Base-by-base conservation (phyloP, 2,888 invertebrate species). In the Ceraclea dissimilis region DNA sequence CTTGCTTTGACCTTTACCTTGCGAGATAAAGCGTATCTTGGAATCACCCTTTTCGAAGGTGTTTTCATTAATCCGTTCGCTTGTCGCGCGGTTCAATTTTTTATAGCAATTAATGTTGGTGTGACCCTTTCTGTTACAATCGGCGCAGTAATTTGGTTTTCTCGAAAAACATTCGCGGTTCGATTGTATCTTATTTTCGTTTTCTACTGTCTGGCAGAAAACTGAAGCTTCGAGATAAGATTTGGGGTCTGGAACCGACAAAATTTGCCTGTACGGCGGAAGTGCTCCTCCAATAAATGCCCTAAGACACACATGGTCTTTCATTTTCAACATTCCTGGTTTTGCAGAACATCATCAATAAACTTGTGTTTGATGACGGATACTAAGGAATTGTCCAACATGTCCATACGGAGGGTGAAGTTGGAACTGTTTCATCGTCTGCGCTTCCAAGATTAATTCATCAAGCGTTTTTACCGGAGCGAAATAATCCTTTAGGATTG, bases 141-240 rank as follows among this genome's bases (percentile, higher is more conserved):
- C n/a, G n/a, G n/a, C n/a, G n/a, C n/a, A n/a, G n/a, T n/a, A n/a
- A n/a, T n/a, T n/a, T n/a, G n/a, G n/a, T n/a, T n/a, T n/a, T n/a
- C n/a, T n/a, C n/a, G n/a, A n/a, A n/a, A n/a, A n/a, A n/a, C n/a
- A n/a, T n/a, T n/a, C n/a, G n/a, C n/a, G n/a, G n/a, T n/a, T n/a
- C n/a, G n/a, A n/a, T n/a, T n/a, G n/a, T 31, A 13, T 16, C n/a
- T 33, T n/a, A 6, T 5, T 31, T 51, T 51, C 51, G 11, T 51
- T 43, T 51, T 51, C 39, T n/a, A 51, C 4, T 21, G 13, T 19
- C n/a, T 43, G 51, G 16, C 51, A 51, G 26, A 51, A 39, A 11
- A 20, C 39, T 19, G 39, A 51, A 2, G 51, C 39, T 20, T 51
- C 39, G 2, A 34, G n/a, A 43, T 51, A 51, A 4, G 39, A 10